Conservation (phyloP, 2,888 invertebrate species). For the Caenorhabditis sp. region DNA sequence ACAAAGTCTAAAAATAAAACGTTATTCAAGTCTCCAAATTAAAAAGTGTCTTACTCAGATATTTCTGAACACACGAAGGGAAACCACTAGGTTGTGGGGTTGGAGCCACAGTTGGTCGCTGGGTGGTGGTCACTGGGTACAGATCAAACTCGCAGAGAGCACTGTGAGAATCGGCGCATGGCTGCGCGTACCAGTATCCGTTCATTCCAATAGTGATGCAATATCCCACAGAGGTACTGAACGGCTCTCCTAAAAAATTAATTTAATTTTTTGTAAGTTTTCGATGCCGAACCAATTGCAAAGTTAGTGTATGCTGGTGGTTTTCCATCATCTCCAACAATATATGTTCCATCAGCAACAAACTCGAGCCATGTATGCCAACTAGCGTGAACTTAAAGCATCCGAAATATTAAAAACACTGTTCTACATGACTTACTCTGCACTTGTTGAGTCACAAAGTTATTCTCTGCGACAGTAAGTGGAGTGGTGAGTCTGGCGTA, state of each 20-base stretch:
- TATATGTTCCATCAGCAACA: conserved; percentile 55
- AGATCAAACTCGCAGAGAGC: conserved; percentile 56
- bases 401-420: no score
- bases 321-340: conserved; percentile 50
- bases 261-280: background rate
- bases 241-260: conserved; percentile 56
- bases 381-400: conserved; percentile 38
- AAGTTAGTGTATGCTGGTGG: conserved; percentile 61
- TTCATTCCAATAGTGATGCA: conserved; percentile 62
- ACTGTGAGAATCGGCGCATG: conserved; percentile 54
- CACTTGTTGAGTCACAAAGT: conserved; percentile 49
- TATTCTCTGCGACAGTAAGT: conserved; percentile 37
- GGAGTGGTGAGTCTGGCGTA: conserved; percentile 45
- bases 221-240: conserved; percentile 53
- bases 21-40: background rate
- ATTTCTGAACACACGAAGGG: conserved; percentile 62
- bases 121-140: conserved; percentile 11
- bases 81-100: conserved; percentile 19
- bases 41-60: conserved; percentile 52
- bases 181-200: conserved; percentile 63
- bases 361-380: conserved; percentile 61
- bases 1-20: conserved; percentile 45
- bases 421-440: conserved; percentile 38
- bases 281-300: conserved; percentile 44
- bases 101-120: conserved; percentile 7